Percentiles rank a stretch among this genome's conserved stretches.
These are phyloP conservation scores for Phenganax subtilis DNA, from an alignment of 92 coral and sea anemone genomes.

Conservation along the genomic window DNA sequence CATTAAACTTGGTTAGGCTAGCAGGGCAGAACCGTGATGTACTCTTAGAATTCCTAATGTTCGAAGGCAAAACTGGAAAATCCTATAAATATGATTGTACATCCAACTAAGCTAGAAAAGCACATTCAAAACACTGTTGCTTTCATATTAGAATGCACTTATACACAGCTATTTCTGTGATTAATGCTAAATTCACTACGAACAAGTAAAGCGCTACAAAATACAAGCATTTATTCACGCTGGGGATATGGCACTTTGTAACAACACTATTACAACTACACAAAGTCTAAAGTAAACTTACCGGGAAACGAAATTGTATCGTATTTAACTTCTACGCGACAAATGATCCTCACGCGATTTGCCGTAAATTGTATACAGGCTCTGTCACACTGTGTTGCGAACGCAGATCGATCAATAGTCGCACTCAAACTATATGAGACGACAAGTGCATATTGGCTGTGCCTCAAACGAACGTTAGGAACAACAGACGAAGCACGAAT, in stretches of 20 bases:
- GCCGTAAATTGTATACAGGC: neutral
- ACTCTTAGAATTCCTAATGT: neutral
- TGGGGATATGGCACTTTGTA: neutral
- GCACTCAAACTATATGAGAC: neutral
- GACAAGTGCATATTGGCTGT: constrained; percentile 5
- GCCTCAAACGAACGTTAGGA: neutral
- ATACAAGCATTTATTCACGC: neutral
- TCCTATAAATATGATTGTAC: no score
- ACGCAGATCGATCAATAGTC: neutral
- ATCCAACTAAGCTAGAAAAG: no score
- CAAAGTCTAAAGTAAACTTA: neutral
- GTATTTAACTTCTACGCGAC: constrained; percentile 5
- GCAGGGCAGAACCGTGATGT: neutral
- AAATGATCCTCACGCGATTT: constrained; percentile 1
- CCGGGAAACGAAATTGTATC: neutral
- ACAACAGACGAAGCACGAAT: constrained; percentile 18
- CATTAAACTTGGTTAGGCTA: neutral
- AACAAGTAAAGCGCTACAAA: neutral
- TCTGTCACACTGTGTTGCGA: neutral
- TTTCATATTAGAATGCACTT: no score
- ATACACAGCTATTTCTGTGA: no score
- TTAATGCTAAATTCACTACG: no score
- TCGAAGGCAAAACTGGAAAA: no score
- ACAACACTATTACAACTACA: neutral
- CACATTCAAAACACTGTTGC: no score